phyloP scores from a whole-genome alignment of 2,888 invertebrate species.

The Oscheius sp. region DNA sequence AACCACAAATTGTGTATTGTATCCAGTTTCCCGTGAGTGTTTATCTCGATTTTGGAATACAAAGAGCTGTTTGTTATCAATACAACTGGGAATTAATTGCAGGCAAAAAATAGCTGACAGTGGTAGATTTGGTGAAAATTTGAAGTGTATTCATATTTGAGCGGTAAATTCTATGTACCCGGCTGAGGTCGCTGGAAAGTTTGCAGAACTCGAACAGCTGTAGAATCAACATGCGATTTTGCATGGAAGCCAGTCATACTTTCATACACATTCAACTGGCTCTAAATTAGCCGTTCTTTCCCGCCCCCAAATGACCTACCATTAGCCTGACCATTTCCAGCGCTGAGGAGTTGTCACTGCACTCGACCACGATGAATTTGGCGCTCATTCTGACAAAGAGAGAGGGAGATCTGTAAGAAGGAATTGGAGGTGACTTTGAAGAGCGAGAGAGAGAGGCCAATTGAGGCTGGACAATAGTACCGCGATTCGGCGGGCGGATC shows the following conservation, averaged over 20 bases:
- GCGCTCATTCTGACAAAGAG: conserved; percentile 38
- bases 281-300: neutral
- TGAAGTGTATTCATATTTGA: too few relatives aligned
- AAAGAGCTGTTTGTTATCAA: too few relatives aligned
- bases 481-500: conserved; percentile 16
- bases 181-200: too few relatives aligned
- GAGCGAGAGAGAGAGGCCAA: conserved; percentile 23
- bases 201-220: too few relatives aligned
- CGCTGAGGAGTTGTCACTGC: conserved; percentile 44
- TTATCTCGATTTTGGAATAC: too few relatives aligned
- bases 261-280: neutral
- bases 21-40: too few relatives aligned
- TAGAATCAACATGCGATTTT: too few relatives aligned
- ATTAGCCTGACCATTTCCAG: conserved; percentile 47
- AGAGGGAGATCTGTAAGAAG: neutral
- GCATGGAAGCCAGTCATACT: neutral
- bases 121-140: too few relatives aligned
- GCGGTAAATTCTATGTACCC: too few relatives aligned
- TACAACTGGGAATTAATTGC: too few relatives aligned
- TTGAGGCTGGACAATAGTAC: conserved; percentile 37
- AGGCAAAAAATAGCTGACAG: too few relatives aligned
- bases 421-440: neutral
- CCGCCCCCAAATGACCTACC: conserved; percentile 33
- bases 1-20: too few relatives aligned
- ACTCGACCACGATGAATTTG: conserved; percentile 50